Base-by-base conservation (phyloP, 2,113 vertebrate species). In the Recurvirostra avosetta region DNA sequence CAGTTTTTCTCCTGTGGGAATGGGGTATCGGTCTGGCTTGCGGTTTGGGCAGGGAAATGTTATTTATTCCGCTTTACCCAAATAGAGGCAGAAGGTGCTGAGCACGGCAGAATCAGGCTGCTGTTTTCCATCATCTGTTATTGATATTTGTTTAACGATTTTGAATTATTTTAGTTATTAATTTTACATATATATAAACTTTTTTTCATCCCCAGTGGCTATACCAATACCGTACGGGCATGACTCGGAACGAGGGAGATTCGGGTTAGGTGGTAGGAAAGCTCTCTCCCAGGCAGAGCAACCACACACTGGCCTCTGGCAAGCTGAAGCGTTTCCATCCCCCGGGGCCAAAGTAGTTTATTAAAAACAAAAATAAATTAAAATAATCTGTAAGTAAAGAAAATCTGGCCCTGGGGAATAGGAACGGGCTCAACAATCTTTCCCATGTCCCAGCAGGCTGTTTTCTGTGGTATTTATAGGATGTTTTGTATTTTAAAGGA, bases 11-110 rank as follows among this genome's bases (percentile, higher is more conserved):
- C 41, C 2, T 0, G 1, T 0, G 0, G 4, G 15, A 55, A 19
- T 0, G 0, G 3, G 56, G 8, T 27, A 8, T 20, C 3, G 1
- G 34, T 1, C 29, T 2, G 23, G 15, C 40, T 63, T 16, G 12
- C 18, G 11, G 6, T n/a, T 49, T 12, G 56, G 49, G 76, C 32
- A 70, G 63, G 15, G 41, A 58, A 74, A 36, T 10, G 30, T 8
- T 7, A 8, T 52, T 92, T 62, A 36, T 62, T 58, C 34, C 1
- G 2, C 25, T 56, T 66, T 18, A n/a, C 6, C 0, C 50, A 26
- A 36, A 26, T 0, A 3, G 56, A 74, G 32, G 41, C 21, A 75
- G 52, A 67, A 78, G 38, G 41, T 86, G 53, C 67, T 47, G 79
- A 55, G 75, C 36, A 14, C 45, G 43, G 43, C 21, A 52, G 49